A percentile compares a stretch with the other conserved stretches of the same genome.
These are phyloP conservation scores for Corythucha ciliata DNA, from an alignment of 2,888 invertebrate genomes.

Conservation along the genomic window DNA sequence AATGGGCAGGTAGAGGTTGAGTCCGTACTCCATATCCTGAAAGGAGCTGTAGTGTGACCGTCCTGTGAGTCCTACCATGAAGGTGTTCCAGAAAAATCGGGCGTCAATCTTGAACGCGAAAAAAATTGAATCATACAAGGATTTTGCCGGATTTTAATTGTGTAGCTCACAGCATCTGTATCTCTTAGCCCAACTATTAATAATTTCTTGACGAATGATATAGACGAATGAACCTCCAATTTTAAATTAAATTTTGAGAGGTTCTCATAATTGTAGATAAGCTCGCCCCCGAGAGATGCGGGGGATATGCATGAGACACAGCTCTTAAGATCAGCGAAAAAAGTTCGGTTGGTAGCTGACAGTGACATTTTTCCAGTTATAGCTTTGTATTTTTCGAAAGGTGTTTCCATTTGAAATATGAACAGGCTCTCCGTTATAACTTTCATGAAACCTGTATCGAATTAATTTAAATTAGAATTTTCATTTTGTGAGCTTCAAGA, in stretches of 20 bases:
- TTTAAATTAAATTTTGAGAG: constrained; percentile 60
- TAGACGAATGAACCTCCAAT: constrained; percentile 61
- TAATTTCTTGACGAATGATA: constrained; percentile 58
- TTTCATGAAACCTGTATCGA: constrained; percentile 51
- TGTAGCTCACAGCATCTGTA: constrained; percentile 49
- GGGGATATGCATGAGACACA: constrained; percentile 40
- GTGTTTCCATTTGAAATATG: constrained; percentile 64
- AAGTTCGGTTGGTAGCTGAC: constrained; percentile 57
- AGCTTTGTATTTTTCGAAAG: constrained; percentile 55
- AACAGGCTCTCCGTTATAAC: constrained; percentile 66
- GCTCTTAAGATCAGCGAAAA: constrained; percentile 62
- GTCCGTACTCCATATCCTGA: constrained; percentile 67
- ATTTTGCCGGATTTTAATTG: background rate
- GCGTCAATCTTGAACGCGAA: constrained; percentile 53
- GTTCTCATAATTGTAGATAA: constrained; percentile 52
- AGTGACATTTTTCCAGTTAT: constrained; percentile 62
- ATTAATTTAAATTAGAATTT: constrained; percentile 7
- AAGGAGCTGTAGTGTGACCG: constrained; percentile 61
- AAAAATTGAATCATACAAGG: background rate
- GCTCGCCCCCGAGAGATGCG: constrained; percentile 58
- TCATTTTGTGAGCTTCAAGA: background rate
- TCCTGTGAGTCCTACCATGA: constrained; percentile 66
- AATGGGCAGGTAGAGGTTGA: constrained; percentile 67
- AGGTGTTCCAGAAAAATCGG: constrained; percentile 62
- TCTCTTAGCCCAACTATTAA: constrained; percentile 60